phyloP scores from a whole-genome alignment of 2,888 invertebrate species.

The Andrena minutula region DNA sequence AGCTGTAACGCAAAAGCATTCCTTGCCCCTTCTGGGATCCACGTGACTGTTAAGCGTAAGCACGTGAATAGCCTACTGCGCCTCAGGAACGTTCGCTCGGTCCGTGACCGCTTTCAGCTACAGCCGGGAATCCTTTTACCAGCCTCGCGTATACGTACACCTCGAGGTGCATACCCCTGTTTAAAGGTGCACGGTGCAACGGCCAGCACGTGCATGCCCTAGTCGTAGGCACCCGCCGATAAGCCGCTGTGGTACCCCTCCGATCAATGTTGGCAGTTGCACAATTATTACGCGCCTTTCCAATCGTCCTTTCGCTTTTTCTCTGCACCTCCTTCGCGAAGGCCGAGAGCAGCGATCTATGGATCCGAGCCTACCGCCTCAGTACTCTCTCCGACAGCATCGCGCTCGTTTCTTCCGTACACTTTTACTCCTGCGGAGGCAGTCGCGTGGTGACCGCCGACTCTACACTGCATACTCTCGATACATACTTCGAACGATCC shows the following conservation, averaged over 20 bases:
- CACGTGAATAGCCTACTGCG: slow-evolving; percentile 60
- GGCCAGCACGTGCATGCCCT: slow-evolving; percentile 64
- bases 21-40: slow-evolving; percentile 4
- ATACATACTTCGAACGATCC: not conserved
- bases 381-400: not conserved
- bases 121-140: slow-evolving; percentile 47
- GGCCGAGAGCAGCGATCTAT: slow-evolving; percentile 25
- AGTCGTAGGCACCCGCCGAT: slow-evolving; percentile 31
- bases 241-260: slow-evolving; percentile 22
- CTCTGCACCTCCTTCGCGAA: slow-evolving; percentile 46
- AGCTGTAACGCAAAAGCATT: not conserved
- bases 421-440: slow-evolving; percentile 13
- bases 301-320: slow-evolving; percentile 70
- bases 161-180: not conserved
- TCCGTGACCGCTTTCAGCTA: slow-evolving; percentile 52
- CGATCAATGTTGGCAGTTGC: slow-evolving; percentile 50
- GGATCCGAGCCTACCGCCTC: not conserved
- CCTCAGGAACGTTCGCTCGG: slow-evolving; percentile 31
- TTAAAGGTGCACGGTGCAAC: slow-evolving; percentile 21
- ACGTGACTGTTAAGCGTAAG: slow-evolving; percentile 48
- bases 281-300: slow-evolving; percentile 61
- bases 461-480: slow-evolving; percentile 1
- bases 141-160: not conserved
- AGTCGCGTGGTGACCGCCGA: slow-evolving; percentile 24
- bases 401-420: slow-evolving; percentile 3